phyloP scores from a whole-genome alignment of 2,888 invertebrate genomes.

The Apotomis turbidana region DNA sequence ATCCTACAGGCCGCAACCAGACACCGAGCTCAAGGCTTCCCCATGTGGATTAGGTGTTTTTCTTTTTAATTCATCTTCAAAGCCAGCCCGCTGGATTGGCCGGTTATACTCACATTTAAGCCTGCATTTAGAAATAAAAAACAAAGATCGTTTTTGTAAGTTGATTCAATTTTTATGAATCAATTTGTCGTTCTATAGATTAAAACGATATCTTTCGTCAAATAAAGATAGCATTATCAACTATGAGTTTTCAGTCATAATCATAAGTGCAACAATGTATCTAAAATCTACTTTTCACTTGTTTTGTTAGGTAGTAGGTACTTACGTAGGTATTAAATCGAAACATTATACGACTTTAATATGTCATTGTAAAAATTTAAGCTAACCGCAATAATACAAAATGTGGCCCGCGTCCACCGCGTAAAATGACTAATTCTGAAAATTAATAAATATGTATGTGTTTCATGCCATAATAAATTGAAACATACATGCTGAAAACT shows the following conservation, averaged over 20 bases:
- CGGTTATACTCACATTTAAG: not conserved
- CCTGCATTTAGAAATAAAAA: not conserved
- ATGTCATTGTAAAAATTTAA: not conserved
- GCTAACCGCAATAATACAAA: conserved; percentile 1
- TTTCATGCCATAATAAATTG: not conserved
- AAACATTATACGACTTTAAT: not conserved
- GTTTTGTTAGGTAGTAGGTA: too few species aligned
- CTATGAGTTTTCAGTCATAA: not conserved
- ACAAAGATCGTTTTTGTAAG: not conserved
- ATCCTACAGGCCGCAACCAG: conserved; percentile 60
- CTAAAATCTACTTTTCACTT: not conserved
- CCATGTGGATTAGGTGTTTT: conserved; percentile 74
- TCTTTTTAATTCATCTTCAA: conserved; percentile 59
- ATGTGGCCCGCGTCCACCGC: not conserved
- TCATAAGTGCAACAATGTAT: not conserved
- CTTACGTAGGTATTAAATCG: not conserved
- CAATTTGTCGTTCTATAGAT: not conserved
- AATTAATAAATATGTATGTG: not conserved
- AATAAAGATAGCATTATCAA: not conserved
- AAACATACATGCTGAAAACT: not conserved
- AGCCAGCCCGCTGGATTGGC: conserved; percentile 48
- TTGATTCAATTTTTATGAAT: not conserved
- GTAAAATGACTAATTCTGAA: not conserved
- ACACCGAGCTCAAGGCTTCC: conserved; percentile 75
- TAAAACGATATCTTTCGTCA: not conserved